phyloP scores from a whole-genome alignment of 2,888 invertebrate species.

The Scaptomyza flava region DNA sequence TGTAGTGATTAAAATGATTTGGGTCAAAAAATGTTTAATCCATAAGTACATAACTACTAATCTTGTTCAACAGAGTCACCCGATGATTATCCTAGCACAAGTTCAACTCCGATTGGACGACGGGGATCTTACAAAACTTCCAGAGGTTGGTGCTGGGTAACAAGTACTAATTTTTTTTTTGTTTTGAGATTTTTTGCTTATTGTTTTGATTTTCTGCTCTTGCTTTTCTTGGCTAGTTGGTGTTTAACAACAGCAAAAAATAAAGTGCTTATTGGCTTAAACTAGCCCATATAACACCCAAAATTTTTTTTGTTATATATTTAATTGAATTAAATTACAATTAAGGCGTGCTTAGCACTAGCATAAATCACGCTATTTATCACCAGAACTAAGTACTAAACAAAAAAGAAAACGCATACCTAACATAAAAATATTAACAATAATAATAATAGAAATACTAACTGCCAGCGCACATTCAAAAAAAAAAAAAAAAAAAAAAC shows the following conservation, averaged over 20 bases:
- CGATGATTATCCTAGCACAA: slow-evolving; percentile 86
- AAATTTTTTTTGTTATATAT: neutral
- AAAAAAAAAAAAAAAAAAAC: neutral
- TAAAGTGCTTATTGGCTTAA: slow-evolving; percentile 1
- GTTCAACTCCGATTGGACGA: slow-evolving; percentile 89
- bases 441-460: slow-evolving; percentile 21
- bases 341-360: slow-evolving; percentile 33
- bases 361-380: slow-evolving; percentile 28
- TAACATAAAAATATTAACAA: slow-evolving; percentile 22
- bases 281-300: slow-evolving; percentile 26
- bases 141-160: slow-evolving; percentile 88
- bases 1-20: slow-evolving; percentile 20
- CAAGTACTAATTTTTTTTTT: slow-evolving; percentile 25
- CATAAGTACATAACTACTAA: slow-evolving; percentile 66
- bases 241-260: slow-evolving; percentile 12
- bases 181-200: neutral
- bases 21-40: slow-evolving; percentile 9
- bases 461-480: slow-evolving; percentile 33
- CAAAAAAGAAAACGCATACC: slow-evolving; percentile 11
- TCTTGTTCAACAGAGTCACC: slow-evolving; percentile 83
- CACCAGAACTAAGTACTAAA: slow-evolving; percentile 35
- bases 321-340: neutral
- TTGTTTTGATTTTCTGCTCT: slow-evolving; percentile 42
- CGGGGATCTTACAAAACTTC: slow-evolving; percentile 95
- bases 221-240: slow-evolving; percentile 36